These are phyloP conservation scores for Rissa tridactyla DNA, from an alignment of 2,113 vertebrate species.

Conservation along the genomic window DNA sequence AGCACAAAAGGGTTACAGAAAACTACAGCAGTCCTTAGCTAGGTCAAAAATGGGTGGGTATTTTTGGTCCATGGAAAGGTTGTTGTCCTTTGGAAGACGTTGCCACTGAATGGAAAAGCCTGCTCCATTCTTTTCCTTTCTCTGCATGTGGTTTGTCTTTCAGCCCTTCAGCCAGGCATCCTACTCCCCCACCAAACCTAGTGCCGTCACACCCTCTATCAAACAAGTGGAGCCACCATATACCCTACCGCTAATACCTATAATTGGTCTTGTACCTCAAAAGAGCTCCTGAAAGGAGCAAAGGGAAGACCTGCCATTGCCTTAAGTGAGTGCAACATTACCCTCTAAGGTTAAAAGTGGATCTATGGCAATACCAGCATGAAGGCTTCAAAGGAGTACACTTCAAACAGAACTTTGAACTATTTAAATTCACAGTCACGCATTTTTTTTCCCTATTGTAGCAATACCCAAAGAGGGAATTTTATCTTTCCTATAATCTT, in stretches of 20 bases:
- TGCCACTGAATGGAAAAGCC: neutral
- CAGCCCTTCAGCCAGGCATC: neutral
- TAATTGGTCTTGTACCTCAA: neutral
- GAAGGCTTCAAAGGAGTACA: neutral
- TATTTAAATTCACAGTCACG: neutral
- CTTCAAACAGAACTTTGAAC: slow-evolving; percentile 3
- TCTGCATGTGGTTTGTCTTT: neutral
- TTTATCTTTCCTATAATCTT: neutral
- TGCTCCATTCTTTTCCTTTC: neutral
- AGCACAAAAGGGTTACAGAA: neutral
- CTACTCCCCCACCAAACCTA: neutral
- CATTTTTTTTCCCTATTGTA: neutral
- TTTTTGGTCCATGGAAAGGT: neutral
- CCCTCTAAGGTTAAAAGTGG: neutral
- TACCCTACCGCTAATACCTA: neutral
- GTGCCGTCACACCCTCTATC: neutral
- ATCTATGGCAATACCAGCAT: neutral
- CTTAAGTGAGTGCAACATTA: neutral
- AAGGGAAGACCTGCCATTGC: neutral
- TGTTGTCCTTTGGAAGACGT: neutral
- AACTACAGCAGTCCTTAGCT: neutral
- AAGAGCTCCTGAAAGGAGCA: neutral
- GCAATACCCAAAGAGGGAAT: neutral
- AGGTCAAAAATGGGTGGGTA: neutral
- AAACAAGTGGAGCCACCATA: neutral